Base-by-base conservation (phyloP, 2,888 invertebrate species). In the Gymnosoma rotundatum region DNA sequence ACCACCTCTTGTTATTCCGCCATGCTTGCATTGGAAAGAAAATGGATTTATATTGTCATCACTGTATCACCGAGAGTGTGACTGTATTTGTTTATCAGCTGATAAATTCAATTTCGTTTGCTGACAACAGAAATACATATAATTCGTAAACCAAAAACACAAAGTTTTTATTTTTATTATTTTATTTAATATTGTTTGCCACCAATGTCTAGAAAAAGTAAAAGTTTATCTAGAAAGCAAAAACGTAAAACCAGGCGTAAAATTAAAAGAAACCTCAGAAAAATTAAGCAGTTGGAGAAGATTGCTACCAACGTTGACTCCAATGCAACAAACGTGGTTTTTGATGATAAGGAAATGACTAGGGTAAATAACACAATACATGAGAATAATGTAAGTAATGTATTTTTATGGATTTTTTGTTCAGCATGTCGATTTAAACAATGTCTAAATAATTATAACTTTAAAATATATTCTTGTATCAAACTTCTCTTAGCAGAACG, bases 161-260 rank as follows among this genome's bases (percentile, higher is more conserved):
- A 14, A 12, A 14, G 0, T 48, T 48, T 6, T 16, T 16, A 1
- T 25, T 63, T 38, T 2, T 16, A 45, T 2, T 16, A 45, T 21
- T 48, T 64, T 45, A 2, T 32, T 8, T 32, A 32, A 32, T 32
- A 32, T 32, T 5, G 8, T 48, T 64, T 32, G 14, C 36, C 10
- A 38, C 10, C 3, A 18, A 83, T 83, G 83, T 61, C 83, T 7
- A 54, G 72, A 18, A 83, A 73, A 56, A 76, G 50, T 67, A 32
- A 8, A 75, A 76, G 25, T 52, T 20, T 48, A 36, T 36, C 14
- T 12, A 83, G 67, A 48, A 78, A 52, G 6, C 42, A n/a, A 10
- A 79, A 70, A 32, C 76, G 80, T 5, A 80, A 63, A 50, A 8
- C 32, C 9, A 66, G 14, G 12, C 83, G 79, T 9, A 70, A 72